Percentiles rank a stretch among this genome's conserved stretches.
These are phyloP conservation scores for Nycticorax nycticorax DNA, from an alignment of 2,113 vertebrate genomes.

Conservation along the genomic window DNA sequence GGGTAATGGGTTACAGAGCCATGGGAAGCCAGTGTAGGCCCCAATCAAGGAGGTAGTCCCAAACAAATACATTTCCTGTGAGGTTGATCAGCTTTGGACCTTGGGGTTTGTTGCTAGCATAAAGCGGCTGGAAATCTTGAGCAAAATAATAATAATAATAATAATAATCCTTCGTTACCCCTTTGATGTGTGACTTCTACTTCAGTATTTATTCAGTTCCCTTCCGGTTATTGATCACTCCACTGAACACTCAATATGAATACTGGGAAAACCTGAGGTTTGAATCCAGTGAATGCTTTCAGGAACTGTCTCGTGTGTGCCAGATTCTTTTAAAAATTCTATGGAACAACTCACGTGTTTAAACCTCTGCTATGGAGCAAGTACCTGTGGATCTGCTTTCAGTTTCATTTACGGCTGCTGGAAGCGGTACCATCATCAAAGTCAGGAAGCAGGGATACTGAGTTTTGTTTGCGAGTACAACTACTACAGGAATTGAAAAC, in stretches of 20 bases:
- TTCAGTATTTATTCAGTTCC: neutral
- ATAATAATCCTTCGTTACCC: neutral
- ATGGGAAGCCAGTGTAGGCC: neutral
- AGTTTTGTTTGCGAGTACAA: neutral
- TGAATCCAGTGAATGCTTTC: neutral
- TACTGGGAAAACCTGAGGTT: neutral
- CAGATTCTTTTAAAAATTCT: neutral
- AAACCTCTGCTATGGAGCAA: neutral
- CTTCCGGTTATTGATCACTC: neutral
- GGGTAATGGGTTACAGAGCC: neutral
- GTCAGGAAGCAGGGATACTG: neutral
- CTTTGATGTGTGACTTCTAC: neutral
- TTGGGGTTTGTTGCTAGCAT: neutral
- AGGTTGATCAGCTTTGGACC: neutral
- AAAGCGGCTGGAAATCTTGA: neutral
- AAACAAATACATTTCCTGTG: neutral
- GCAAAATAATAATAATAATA: neutral
- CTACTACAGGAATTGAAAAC: neutral
- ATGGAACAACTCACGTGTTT: neutral
- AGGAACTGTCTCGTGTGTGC: neutral
- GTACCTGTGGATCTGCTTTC: neutral
- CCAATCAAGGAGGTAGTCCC: neutral
- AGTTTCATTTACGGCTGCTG: neutral
- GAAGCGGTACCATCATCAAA: neutral
- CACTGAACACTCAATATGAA: neutral